Conservation (phyloP, 2,113 vertebrate species). For the Hippocampus zosterae region DNA sequence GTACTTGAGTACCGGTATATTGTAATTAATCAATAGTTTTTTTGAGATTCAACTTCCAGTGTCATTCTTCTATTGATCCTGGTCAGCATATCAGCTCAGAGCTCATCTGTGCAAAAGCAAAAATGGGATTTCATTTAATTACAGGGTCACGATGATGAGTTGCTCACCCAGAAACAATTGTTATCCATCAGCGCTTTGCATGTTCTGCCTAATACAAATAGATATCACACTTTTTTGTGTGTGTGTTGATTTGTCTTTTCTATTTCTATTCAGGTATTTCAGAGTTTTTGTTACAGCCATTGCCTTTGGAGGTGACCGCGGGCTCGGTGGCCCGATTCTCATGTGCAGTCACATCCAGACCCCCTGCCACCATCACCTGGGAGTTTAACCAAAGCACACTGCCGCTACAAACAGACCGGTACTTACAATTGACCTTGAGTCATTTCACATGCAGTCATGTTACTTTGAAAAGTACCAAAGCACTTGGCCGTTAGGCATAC, state of each 20-base stretch:
- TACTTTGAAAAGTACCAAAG: background rate
- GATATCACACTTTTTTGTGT: too few relatives aligned
- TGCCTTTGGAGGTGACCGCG: slow-evolving; percentile 74
- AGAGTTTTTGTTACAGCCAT: slow-evolving; percentile 83
- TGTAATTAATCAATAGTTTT: background rate
- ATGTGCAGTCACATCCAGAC: slow-evolving; percentile 82
- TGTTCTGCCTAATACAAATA: slow-evolving; percentile 3
- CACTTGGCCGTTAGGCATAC: background rate
- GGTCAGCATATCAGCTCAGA: slow-evolving; percentile 37
- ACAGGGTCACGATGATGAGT: slow-evolving; percentile 33
- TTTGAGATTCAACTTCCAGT: slow-evolving; percentile 55
- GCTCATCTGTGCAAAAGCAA: slow-evolving; percentile 48
- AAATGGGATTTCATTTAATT: slow-evolving; percentile 18
- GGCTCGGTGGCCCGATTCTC: slow-evolving; percentile 86
- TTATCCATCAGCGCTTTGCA: slow-evolving; percentile 37
- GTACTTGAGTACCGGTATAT: too few relatives aligned
- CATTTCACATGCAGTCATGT: background rate
- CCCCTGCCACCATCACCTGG: slow-evolving; percentile 86
- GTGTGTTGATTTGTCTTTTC: background rate
- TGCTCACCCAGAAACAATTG: slow-evolving; percentile 37
- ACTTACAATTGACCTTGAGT: background rate
- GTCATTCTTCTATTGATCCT: slow-evolving; percentile 66
- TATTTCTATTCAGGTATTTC: slow-evolving; percentile 76
- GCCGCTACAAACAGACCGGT: slow-evolving; percentile 82
- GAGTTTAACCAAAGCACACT: slow-evolving; percentile 85